Conservation (phyloP, 2,888 invertebrate species). For the Cephus spinipes region DNA sequence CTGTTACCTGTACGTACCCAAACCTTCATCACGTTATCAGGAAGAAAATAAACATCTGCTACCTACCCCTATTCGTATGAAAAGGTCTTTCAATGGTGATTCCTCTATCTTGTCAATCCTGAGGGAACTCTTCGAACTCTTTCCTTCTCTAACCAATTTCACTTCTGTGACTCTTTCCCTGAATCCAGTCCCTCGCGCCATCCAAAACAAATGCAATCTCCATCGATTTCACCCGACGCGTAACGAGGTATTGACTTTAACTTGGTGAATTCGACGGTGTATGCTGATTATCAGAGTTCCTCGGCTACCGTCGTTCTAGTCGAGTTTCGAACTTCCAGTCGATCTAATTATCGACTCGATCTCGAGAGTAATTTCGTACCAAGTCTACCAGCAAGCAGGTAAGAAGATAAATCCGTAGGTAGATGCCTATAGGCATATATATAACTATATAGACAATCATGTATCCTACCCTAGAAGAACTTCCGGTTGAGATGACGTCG, state of each 20-base stretch:
- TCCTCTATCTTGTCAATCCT: not conserved
- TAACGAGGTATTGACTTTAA: constrained; percentile 2
- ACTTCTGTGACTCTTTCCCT: not conserved
- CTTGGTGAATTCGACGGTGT: not conserved
- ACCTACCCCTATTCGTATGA: not conserved
- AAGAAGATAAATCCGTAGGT: not conserved
- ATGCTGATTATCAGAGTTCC: not conserved
- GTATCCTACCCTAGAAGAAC: not conserved
- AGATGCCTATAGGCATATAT: not conserved
- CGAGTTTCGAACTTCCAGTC: constrained; percentile 2
- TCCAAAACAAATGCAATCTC: not conserved
- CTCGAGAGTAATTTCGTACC: not conserved
- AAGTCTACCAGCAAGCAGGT: not conserved
- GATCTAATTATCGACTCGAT: not conserved
- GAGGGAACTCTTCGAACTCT: not conserved
- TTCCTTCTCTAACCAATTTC: not conserved
- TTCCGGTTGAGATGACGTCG: not conserved
- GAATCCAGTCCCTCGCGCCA: not conserved
- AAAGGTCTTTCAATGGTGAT: not conserved
- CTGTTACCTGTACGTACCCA: not conserved
- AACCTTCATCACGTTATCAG: not conserved
- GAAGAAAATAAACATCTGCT: not conserved
- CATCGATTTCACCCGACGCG: not conserved
- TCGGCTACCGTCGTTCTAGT: not conserved
- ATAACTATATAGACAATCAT: not conserved